Percentiles rank a stretch among this genome's conserved stretches.
These are phyloP conservation scores for Upupa epops DNA, from an alignment of 2,113 vertebrate species.

Conservation along the genomic window DNA sequence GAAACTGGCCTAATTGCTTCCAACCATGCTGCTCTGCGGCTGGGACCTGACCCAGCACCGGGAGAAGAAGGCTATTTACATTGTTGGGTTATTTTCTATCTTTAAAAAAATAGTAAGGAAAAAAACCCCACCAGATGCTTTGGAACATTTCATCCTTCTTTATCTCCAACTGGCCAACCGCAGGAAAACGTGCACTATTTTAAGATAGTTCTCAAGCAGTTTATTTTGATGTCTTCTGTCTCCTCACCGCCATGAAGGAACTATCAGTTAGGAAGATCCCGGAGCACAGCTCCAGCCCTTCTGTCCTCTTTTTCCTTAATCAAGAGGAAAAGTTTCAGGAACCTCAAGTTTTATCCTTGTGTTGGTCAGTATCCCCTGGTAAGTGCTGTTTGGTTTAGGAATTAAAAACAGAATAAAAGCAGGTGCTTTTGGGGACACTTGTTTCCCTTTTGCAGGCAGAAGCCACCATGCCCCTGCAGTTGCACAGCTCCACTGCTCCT, in stretches of 20 bases:
- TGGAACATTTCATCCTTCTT: slow-evolving; percentile 34
- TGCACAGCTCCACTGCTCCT: neutral
- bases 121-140: neutral
- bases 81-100: neutral
- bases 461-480: neutral
- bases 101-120: neutral
- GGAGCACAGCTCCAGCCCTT: neutral
- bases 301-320: neutral
- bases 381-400: neutral
- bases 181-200: slow-evolving; percentile 33
- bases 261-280: neutral
- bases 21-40: slow-evolving; percentile 5
- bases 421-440: neutral
- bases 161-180: neutral
- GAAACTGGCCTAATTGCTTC: slow-evolving; percentile 55
- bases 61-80: slow-evolving; percentile 33
- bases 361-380: neutral
- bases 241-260: neutral
- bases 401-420: neutral
- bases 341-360: neutral
- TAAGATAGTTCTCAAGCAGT: slow-evolving; percentile 13
- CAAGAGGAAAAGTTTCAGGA: neutral
- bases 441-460: neutral
- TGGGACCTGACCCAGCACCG: slow-evolving; percentile 22
- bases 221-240: neutral